These are phyloP conservation scores for Drosophila testacea DNA, from an alignment of 2,888 invertebrate genomes.

Conservation along the genomic window DNA sequence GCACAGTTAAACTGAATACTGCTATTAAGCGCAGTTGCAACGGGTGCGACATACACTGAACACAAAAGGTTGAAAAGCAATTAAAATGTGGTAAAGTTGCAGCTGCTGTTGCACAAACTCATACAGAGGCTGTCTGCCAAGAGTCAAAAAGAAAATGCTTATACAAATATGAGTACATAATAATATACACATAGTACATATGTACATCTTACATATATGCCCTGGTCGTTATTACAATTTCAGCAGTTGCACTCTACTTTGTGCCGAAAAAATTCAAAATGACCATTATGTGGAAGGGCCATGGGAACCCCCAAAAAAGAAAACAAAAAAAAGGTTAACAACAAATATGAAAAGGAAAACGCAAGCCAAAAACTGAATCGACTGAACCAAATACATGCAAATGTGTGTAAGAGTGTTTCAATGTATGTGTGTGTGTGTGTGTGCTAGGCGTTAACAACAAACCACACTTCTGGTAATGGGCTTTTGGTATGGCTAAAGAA, in stretches of 20 bases:
- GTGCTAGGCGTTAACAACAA: conserved; percentile 70
- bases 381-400: conserved; percentile 49
- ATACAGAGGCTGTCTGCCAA: neutral
- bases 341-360: conserved; percentile 21
- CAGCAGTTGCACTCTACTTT: conserved; percentile 58
- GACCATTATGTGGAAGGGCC: conserved; percentile 28
- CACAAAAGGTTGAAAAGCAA: conserved; percentile 24
- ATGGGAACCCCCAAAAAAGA: conserved; percentile 14
- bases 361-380: conserved; percentile 43
- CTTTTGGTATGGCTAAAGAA: conserved; percentile 48
- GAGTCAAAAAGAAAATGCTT: conserved; percentile 6
- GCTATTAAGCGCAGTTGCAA: conserved; percentile 34
- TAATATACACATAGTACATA: neutral
- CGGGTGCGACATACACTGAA: conserved; percentile 9
- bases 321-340: conserved; percentile 35
- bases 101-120: conserved; percentile 3
- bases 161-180: conserved; percentile 11
- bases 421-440: conserved; percentile 10
- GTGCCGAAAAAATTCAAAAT: conserved; percentile 40
- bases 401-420: conserved; percentile 9
- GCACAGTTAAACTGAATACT: conserved; percentile 4
- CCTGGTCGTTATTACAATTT: conserved; percentile 51
- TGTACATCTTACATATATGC: neutral
- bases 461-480: conserved; percentile 75
- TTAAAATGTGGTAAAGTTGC: conserved; percentile 37